Percentiles rank a stretch among this genome's conserved stretches.
Conservation (phyloP, 2,113 vertebrate species). For the Abramis brama region DNA sequence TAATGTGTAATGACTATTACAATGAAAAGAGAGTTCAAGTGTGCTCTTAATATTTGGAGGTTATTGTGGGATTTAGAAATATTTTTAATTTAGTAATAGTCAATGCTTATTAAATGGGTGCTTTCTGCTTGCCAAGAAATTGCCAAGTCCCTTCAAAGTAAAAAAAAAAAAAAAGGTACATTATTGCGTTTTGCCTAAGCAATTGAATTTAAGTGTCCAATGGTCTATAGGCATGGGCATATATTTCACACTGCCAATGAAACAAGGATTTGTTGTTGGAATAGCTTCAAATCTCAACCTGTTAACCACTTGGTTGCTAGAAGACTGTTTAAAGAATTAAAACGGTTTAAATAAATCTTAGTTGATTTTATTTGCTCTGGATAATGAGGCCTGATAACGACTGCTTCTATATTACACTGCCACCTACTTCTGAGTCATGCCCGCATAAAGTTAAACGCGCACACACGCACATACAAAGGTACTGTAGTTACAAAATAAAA, state of each 20-base stretch:
- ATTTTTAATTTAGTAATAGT: slow-evolving; percentile 11
- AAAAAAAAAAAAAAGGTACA: slow-evolving; percentile 21
- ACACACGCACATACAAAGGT: neutral
- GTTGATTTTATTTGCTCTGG: neutral
- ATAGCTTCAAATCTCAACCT: neutral
- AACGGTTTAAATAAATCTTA: neutral
- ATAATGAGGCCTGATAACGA: neutral
- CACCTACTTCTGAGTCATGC: slow-evolving; percentile 28
- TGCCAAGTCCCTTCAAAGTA: slow-evolving; percentile 66
- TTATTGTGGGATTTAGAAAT: slow-evolving; percentile 45
- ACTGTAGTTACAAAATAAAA: slow-evolving; percentile 1
- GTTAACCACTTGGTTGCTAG: neutral
- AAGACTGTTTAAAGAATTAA: slow-evolving; percentile 8
- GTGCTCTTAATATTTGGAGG: slow-evolving; percentile 47
- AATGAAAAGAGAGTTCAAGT: neutral
- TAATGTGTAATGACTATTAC: neutral
- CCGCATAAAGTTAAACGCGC: neutral
- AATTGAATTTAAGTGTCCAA: neutral
- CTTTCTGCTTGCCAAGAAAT: slow-evolving; percentile 73
- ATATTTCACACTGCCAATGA: slow-evolving; percentile 45
- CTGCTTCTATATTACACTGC: slow-evolving; percentile 32
- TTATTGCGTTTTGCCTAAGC: slow-evolving; percentile 52
- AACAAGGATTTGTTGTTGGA: neutral
- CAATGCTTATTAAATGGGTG: slow-evolving; percentile 61
- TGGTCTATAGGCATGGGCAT: neutral